A percentile compares a stretch with the other conserved stretches of the same genome.
Evolutionary conservation across 2,888 invertebrate species (phyloP).

Genomic region (Blera fallax): DNA sequence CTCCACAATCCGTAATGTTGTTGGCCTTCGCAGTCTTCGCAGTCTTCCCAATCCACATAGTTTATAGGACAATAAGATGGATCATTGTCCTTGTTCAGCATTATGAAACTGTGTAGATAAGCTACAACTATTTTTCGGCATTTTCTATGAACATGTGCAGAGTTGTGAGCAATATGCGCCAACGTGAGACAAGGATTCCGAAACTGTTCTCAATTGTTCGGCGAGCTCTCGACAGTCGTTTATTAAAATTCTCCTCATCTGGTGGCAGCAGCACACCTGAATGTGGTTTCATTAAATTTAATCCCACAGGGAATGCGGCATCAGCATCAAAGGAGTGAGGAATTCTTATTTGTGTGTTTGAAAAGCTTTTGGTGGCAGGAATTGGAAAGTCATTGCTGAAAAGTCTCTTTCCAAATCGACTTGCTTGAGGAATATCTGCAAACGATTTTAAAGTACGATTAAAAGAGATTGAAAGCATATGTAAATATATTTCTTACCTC

Average conservation of each 20-base stretch:
- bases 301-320: neutral
- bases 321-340: neutral
- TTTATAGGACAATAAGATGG: neutral
- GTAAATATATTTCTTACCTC: conserved; percentile 24
- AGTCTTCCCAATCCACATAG: neutral
- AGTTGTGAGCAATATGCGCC: conserved; percentile 27
- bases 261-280: neutral
- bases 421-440: too few relatives aligned
- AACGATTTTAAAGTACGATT: too few relatives aligned
- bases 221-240: conserved; percentile 1
- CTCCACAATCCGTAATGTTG: too few relatives aligned
- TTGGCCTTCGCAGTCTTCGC: neutral
- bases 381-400: neutral
- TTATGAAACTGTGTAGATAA: conserved; percentile 35
- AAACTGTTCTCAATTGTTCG: conserved; percentile 20
- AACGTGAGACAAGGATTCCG: neutral
- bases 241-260: conserved; percentile 3
- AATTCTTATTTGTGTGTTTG: neutral
- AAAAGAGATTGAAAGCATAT: too few relatives aligned
- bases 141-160: conserved; percentile 19
- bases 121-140: conserved; percentile 17
- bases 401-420: too few relatives aligned
- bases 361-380: neutral
- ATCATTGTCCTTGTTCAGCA: neutral
- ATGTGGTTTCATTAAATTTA: neutral